Evolutionary conservation across 2,797 vertebrate genomes (phyloP).

Genomic region (Dendrocincla tyrannina): DNA sequence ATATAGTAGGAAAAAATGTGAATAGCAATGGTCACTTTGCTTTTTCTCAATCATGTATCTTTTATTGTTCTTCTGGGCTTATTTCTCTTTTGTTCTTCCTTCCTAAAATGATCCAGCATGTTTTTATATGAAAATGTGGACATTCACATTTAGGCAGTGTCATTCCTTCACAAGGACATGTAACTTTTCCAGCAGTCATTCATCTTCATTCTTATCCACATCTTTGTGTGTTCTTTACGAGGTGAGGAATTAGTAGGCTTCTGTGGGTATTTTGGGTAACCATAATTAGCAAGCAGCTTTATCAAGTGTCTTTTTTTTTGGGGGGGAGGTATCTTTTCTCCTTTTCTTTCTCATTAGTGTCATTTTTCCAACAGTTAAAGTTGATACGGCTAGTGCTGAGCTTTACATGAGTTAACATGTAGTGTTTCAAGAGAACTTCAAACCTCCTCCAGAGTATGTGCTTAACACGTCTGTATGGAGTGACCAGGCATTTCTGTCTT

Average conservation of each 20-base stretch:
- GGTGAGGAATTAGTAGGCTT: neutral
- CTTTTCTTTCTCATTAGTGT: neutral
- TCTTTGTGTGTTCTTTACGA: neutral
- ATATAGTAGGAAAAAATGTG: neutral
- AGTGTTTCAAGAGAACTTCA: neutral
- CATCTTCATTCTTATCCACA: neutral
- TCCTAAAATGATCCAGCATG: neutral
- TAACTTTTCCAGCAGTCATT: neutral
- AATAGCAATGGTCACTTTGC: neutral
- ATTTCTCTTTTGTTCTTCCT: neutral
- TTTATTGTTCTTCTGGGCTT: neutral
- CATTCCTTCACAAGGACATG: neutral
- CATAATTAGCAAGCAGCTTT: neutral
- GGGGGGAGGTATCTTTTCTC: neutral
- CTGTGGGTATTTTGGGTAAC: rapidly evolving
- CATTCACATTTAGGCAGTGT: neutral
- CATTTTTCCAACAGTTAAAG: neutral
- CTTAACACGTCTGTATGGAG: neutral
- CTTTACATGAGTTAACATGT: neutral
- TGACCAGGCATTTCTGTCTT: neutral
- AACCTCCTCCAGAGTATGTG: neutral
- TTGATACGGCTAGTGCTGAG: neutral
- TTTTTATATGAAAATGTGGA: neutral
- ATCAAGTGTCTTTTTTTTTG: neutral
- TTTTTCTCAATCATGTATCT: neutral